Evolutionary conservation across 2,797 vertebrate species (phyloP), one percentile per base, ranked within the genome.

Genomic region (Hypotaenidia okinawae): DNA sequence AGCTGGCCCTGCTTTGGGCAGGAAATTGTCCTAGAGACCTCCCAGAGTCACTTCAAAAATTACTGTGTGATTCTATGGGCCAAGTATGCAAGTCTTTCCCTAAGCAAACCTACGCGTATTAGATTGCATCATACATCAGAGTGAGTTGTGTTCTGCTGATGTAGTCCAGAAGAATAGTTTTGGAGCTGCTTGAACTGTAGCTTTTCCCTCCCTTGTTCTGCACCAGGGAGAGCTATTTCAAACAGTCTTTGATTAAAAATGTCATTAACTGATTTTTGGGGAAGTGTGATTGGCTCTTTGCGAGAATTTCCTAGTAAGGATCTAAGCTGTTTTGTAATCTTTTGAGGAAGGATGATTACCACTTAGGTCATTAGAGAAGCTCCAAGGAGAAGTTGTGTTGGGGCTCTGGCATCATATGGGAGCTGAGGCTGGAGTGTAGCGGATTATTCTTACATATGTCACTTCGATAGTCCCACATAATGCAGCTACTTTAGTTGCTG

Each of bases 71-170:
- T 58, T 84, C 57, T 47, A 2, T 64, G 33, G 16, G 21, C 16
- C 11, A 33, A 67, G 23, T 45, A 35, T 76, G 25, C 33, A 58
- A 41, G 21, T 78, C 8, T 47, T 85, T 67, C 67, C 28, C 21
- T 67, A 58, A 77, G 64, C 35, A 74, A 82, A 63, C 5, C 21
- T 91, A 15, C 11, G 2, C 1, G 0, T 25, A 16, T 87, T 77
- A 30, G 62, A 43, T 47, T 41, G 49, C 9, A 37, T 47, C 6
- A 16, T 41, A 5, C 61, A 22, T 59, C 0, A 0, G 33, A n/a
- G 28, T 72, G 57, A 67, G 14, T 41, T 74, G 11, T 37, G 37
- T 66, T 80, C 12, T 61, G 15, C 33, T 73, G 32, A 57, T 32
- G 15, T 54, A 74, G 39, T 58, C 27, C 11, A 63, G 66, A 78